These are phyloP conservation scores for Campopleginae sp. DNA, from an alignment of 2,888 invertebrate genomes.

Conservation along the genomic window DNA sequence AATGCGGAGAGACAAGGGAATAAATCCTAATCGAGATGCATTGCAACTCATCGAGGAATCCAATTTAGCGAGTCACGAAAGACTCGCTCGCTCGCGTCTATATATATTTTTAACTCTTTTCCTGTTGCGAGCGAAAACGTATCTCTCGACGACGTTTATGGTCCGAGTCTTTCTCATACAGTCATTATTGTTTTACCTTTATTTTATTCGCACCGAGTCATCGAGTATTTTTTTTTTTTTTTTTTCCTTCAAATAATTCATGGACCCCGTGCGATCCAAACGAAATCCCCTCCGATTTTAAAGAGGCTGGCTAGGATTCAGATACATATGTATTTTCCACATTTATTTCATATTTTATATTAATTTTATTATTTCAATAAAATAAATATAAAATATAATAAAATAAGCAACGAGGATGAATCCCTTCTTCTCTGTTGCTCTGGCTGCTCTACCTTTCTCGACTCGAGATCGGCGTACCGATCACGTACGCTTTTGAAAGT, in stretches of 20 bases:
- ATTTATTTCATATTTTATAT: no score
- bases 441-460: no score
- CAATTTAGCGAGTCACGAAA: constrained; percentile 45
- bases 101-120: background rate
- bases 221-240: no score
- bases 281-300: no score
- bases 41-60: constrained; percentile 39
- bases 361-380: no score
- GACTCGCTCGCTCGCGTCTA: background rate
- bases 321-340: no score
- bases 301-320: no score
- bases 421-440: no score
- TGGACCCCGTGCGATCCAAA: background rate
- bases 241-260: background rate
- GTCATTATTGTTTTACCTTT: background rate
- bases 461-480: background rate
- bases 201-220: constrained; percentile 2
- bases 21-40: constrained; percentile 38
- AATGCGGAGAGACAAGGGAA: constrained; percentile 7
- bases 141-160: background rate
- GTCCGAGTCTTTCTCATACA: background rate
- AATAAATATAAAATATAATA: no score
- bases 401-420: no score
- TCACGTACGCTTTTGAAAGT: constrained; percentile 4
- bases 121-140: background rate